phyloP scores from a whole-genome alignment of 2,888 invertebrate genomes.

The Plutella xylostella region DNA sequence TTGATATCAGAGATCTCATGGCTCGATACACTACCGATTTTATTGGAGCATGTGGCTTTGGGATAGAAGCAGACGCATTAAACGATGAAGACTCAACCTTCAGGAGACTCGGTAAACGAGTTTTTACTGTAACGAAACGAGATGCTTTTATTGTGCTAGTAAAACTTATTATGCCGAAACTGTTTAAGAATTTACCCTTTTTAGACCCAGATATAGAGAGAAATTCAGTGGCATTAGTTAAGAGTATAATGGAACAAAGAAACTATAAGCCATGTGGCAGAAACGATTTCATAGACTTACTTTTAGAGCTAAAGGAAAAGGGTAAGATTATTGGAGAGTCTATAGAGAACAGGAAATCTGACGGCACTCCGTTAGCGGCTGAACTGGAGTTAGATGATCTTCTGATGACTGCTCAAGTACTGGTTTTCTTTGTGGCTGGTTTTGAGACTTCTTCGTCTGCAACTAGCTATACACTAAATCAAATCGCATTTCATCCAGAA shows the following conservation, averaged over 20 bases:
- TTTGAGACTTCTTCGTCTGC: constrained; percentile 45
- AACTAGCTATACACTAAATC: constrained; percentile 39
- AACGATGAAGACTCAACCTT: constrained; percentile 36
- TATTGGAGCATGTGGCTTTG: constrained; percentile 44
- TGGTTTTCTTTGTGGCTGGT: constrained; percentile 41
- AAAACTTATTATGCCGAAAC: not conserved
- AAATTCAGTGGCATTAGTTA: constrained; percentile 2
- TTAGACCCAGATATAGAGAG: constrained; percentile 8
- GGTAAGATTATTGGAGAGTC: constrained; percentile 11
- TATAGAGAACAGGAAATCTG: constrained; percentile 1
- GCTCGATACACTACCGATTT: constrained; percentile 45
- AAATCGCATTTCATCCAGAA: constrained; percentile 34
- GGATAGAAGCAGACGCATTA: constrained; percentile 38
- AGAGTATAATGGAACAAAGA: constrained; percentile 7
- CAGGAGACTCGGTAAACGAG: constrained; percentile 29
- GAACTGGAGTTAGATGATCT: constrained; percentile 11
- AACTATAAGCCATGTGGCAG: constrained; percentile 8
- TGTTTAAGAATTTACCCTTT: not conserved
- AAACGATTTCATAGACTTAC: constrained; percentile 12
- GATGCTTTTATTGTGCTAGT: not conserved
- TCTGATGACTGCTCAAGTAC: constrained; percentile 22
- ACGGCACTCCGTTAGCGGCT: constrained; percentile 4
- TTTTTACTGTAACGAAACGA: not conserved
- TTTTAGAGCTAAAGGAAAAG: constrained; percentile 7
- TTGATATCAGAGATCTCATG: constrained; percentile 43